These are phyloP conservation scores for Yponomeuta plumbellus DNA, from an alignment of 2,888 invertebrate genomes.

Conservation along the genomic window DNA sequence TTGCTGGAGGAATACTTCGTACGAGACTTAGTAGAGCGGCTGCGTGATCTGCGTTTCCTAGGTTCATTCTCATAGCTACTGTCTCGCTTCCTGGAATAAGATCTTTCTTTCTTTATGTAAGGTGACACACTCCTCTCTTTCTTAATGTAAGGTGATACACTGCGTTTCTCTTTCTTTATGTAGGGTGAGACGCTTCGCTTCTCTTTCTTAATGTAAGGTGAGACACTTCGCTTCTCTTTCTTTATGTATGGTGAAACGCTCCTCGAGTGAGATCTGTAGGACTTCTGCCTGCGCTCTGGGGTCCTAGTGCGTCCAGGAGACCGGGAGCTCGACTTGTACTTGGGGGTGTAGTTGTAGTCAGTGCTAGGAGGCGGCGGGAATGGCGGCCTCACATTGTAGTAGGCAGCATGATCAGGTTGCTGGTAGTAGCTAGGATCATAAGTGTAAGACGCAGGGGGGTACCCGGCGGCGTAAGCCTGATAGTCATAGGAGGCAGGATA, in stretches of 20 bases:
- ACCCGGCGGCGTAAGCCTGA: slow-evolving; percentile 45
- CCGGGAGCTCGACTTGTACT: slow-evolving; percentile 16
- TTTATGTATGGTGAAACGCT: slow-evolving; percentile 51
- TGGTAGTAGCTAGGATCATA: slow-evolving; percentile 55
- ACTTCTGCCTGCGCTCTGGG: slow-evolving; percentile 35
- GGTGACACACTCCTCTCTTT: no score
- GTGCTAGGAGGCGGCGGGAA: slow-evolving; percentile 11
- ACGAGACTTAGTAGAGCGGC: slow-evolving; percentile 41
- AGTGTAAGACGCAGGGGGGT: slow-evolving; percentile 36
- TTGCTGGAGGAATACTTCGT: slow-evolving; percentile 59
- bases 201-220: slow-evolving; percentile 37
- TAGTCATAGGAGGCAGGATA: slow-evolving; percentile 58
- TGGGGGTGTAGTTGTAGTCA: slow-evolving; percentile 30
- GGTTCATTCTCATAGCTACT: slow-evolving; percentile 42
- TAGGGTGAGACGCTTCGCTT: neutral
- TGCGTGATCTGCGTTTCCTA: slow-evolving; percentile 43
- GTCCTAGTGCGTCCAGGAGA: slow-evolving; percentile 28
- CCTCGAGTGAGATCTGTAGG: slow-evolving; percentile 46
- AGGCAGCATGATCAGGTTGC: slow-evolving; percentile 14
- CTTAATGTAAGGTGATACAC: no score
- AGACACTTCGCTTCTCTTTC: slow-evolving; percentile 24
- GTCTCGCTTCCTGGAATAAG: slow-evolving; percentile 48
- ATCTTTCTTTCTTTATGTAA: slow-evolving; percentile 34
- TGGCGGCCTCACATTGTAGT: neutral
- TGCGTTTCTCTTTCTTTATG: no score